These are phyloP conservation scores for Myotis myotis DNA, from an alignment of 2,797 vertebrate genomes.

Conservation along the genomic window DNA sequence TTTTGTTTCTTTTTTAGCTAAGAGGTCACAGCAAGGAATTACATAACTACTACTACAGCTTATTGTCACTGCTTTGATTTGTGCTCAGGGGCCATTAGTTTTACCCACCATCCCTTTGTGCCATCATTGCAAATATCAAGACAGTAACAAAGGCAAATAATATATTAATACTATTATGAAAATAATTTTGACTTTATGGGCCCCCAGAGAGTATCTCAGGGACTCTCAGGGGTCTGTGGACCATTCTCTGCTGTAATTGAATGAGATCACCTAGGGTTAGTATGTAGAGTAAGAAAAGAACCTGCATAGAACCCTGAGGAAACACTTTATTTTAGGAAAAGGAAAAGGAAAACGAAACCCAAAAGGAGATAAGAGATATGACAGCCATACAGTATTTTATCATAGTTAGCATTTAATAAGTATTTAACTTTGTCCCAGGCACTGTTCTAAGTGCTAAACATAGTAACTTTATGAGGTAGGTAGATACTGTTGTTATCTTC, in stretches of 20 bases:
- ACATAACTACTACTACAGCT: background rate
- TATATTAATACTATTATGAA: conserved; percentile 18
- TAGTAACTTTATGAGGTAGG: background rate
- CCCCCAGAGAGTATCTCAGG: background rate
- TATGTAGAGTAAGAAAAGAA: conserved; percentile 26
- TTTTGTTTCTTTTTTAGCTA: background rate
- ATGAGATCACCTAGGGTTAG: background rate
- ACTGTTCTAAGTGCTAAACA: background rate
- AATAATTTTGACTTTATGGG: conserved; percentile 4
- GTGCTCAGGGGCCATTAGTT: background rate
- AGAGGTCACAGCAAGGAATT: background rate
- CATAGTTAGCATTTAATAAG: conserved; percentile 29
- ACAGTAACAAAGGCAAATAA: conserved; percentile 21
- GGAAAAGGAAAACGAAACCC: background rate
- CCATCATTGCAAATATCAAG: conserved; percentile 3
- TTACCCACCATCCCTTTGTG: background rate
- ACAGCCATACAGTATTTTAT: background rate
- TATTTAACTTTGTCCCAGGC: conserved; percentile 12
- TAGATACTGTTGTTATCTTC: background rate
- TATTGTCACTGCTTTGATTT: background rate
- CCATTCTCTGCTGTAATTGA: background rate
- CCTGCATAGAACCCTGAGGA: background rate
- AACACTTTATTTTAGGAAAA: conserved; percentile 14
- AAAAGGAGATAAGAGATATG: background rate
- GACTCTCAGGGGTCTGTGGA: background rate